Evolutionary conservation across 1,140 invertebrate genomes (phyloP).

Genomic region (Paraescarpia echinospica): DNA sequence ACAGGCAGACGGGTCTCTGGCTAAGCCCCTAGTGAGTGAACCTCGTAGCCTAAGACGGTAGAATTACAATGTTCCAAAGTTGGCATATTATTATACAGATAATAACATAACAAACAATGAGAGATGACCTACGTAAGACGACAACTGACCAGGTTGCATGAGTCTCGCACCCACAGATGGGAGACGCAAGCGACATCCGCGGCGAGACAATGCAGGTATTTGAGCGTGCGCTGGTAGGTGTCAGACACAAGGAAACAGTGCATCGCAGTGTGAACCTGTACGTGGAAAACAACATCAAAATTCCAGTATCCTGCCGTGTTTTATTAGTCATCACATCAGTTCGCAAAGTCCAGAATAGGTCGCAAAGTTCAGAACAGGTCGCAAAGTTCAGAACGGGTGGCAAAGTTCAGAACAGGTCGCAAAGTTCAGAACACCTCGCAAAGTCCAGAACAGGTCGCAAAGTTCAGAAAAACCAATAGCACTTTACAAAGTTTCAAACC

Average conservation of each 20-base stretch:
- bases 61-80: no score
- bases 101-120: background rate
- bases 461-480: no score
- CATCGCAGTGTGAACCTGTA: constrained; percentile 19
- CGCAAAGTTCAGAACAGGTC: background rate
- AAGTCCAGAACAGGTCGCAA: no score
- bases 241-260: constrained; percentile 50
- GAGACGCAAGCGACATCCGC: constrained; percentile 53
- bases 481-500: no score
- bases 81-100: no score
- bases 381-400: background rate
- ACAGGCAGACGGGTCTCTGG: no score
- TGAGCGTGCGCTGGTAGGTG: constrained; percentile 52
- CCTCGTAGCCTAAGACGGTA: no score
- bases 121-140: no score
- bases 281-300: background rate
- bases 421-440: no score
- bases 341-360: background rate
- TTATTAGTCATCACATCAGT: background rate
- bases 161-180: constrained; percentile 56
- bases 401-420: background rate
- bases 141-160: constrained; percentile 42
- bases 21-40: no score
- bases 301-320: no score
- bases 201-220: constrained; percentile 58